Evolutionary conservation across 1,140 invertebrate genomes (phyloP), one percentile per base, ranked within the genome.

Genomic region (Anthonomus grandis): DNA sequence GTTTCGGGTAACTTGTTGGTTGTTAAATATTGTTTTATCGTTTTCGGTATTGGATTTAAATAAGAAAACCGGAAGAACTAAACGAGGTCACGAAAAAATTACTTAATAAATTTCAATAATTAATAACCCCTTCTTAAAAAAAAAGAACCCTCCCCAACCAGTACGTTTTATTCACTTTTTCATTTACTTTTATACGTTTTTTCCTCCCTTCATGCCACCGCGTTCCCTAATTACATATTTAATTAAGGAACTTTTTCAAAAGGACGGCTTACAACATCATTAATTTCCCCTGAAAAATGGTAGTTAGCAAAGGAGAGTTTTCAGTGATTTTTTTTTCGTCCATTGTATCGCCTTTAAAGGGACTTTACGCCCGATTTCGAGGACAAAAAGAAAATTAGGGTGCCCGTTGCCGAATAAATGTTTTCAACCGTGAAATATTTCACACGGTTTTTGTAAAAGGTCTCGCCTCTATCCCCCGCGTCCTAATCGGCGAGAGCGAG

Each of bases 371-470:
- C 4, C 36, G 36, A 31, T 31, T 31, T 31, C 6, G 27, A 31
- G 27, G 4, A 13, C n/a, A 38, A 38, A 38, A 38, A 38, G 36
- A 13, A 38, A 6, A 38, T 38, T 38, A 38, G n/a, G 27, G 27
- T 31, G 27, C 6, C 36, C n/a, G n/a, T n/a, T n/a, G 36, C 3
- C n/a, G 36, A n/a, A 4, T 38, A 38, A 38, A 13, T 4, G 36
- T 38, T 38, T 38, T 38, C 36, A 38, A 38, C 36, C 36, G 36
- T 38, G 36, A 38, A 38, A 38, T 38, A 38, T 38, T 38, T 38
- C 36, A 38, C 36, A 38, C 36, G n/a, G 3, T 38, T 38, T 38
- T 38, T 38, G n/a, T n/a, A n/a, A n/a, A n/a, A n/a, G n/a, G n/a
- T n/a, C n/a, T n/a, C n/a, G n/a, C n/a, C n/a, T n/a, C n/a, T n/a